A percentile compares a stretch with the other conserved stretches of the same genome.
Evolutionary conservation across 1,140 invertebrate species (phyloP).

Genomic region (Drosophila setifemur): DNA sequence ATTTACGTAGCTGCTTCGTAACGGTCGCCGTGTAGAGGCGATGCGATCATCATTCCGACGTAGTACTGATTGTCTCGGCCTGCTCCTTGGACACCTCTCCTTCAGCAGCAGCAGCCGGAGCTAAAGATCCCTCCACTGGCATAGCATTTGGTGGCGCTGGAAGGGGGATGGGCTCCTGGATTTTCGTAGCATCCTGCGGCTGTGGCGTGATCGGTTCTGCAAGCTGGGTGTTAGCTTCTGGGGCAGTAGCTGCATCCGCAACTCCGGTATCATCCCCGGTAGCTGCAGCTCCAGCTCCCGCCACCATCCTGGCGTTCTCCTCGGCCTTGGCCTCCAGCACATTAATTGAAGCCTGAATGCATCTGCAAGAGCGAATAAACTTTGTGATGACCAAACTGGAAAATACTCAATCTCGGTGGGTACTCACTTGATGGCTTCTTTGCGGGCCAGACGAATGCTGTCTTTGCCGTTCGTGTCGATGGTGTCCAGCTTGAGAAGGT

Average conservation of each 20-base stretch:
- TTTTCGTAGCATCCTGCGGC: slow-evolving; percentile 70
- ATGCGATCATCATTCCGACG: slow-evolving; percentile 72
- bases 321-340: slow-evolving; percentile 89
- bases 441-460: slow-evolving; percentile 92
- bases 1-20: slow-evolving; percentile 70
- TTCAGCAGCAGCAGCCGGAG: slow-evolving; percentile 2
- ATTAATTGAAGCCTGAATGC: slow-evolving; percentile 93
- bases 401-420: fast-evolving
- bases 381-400: background rate
- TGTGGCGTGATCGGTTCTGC: slow-evolving; percentile 54
- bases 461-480: slow-evolving; percentile 96
- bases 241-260: slow-evolving; percentile 1
- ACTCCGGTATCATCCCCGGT: background rate
- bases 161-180: slow-evolving; percentile 72
- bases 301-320: slow-evolving; percentile 79
- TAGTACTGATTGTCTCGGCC: slow-evolving; percentile 28
- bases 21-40: slow-evolving; percentile 64
- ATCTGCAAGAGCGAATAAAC: slow-evolving; percentile 58
- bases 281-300: slow-evolving; percentile 5
- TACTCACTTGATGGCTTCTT: slow-evolving; percentile 89
- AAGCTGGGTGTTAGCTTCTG: background rate
- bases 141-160: slow-evolving; percentile 58
- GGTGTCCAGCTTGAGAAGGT: slow-evolving; percentile 94
- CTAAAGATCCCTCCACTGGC: background rate
- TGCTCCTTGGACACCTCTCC: background rate